Percentiles rank a stretch among this genome's conserved stretches.
phyloP scores from a whole-genome alignment of 2,888 invertebrate species.

The Trachelus stipa region DNA sequence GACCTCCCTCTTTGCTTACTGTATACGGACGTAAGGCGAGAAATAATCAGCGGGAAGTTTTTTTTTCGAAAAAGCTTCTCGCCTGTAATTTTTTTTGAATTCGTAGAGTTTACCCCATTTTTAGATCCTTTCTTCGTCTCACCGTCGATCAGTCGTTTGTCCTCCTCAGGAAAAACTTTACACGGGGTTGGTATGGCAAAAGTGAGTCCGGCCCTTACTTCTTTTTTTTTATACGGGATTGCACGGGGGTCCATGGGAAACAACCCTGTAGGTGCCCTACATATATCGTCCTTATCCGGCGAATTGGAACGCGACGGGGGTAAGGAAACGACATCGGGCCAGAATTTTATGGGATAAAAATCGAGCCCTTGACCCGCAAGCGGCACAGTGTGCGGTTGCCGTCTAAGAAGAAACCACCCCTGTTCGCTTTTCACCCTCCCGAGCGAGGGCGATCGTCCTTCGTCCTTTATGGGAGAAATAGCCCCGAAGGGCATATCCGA shows the following conservation, averaged over 20 bases:
- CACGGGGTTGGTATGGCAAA: not conserved
- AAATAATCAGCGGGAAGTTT: not conserved
- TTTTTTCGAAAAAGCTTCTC: not conserved
- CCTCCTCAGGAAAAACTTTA: not conserved
- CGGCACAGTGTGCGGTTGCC: not conserved
- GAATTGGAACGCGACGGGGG: slow-evolving; percentile 15
- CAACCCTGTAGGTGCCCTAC: slow-evolving; percentile 6
- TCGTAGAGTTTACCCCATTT: slow-evolving; percentile 8
- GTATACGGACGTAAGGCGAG: not conserved
- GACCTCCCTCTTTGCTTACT: not conserved
- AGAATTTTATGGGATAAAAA: slow-evolving; percentile 25
- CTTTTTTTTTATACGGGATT: slow-evolving; percentile 22
- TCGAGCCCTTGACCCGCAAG: slow-evolving; percentile 8
- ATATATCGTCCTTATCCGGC: slow-evolving; percentile 8
- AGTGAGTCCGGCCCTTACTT: slow-evolving; percentile 10
- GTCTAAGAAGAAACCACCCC: not conserved
- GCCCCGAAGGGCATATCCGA: slow-evolving; percentile 12
- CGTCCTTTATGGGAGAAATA: slow-evolving; percentile 9
- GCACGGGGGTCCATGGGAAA: slow-evolving; percentile 12
- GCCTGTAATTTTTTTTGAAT: too few relatives aligned
- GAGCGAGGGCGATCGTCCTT: not conserved
- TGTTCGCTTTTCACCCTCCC: slow-evolving; percentile 4
- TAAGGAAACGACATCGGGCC: slow-evolving; percentile 12
- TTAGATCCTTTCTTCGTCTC: slow-evolving; percentile 4
- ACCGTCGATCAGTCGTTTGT: slow-evolving; percentile 9